Evolutionary conservation across 2,797 vertebrate species (phyloP).

Genomic region (Knipowitschia caucasica): DNA sequence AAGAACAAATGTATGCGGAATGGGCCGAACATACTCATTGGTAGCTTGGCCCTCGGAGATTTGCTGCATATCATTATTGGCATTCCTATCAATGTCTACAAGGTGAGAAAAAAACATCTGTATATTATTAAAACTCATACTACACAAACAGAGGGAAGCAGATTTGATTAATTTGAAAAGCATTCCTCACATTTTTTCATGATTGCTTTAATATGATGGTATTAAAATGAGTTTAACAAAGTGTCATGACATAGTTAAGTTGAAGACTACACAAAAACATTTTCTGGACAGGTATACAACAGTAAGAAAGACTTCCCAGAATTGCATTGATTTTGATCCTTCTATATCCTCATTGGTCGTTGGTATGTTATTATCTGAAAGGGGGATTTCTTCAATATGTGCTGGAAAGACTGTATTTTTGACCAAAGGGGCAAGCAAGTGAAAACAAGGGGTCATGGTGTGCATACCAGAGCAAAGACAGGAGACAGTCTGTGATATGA

Average conservation of each 20-base stretch:
- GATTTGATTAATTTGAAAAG: not conserved
- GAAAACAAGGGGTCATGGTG: conserved; percentile 45
- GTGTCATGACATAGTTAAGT: conserved; percentile 4
- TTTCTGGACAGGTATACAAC: not conserved
- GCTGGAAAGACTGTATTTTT: conserved; percentile 44
- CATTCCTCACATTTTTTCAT: not conserved
- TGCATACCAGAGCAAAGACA: conserved; percentile 49
- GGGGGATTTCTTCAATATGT: conserved; percentile 16
- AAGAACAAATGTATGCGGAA: conserved; percentile 98
- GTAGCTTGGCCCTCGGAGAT: conserved; percentile 92
- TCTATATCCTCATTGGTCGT: conserved; percentile 46
- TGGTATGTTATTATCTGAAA: conserved; percentile 49
- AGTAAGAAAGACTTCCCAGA: conserved; percentile 7
- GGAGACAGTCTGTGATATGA: conserved; percentile 23
- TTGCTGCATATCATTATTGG: conserved; percentile 91
- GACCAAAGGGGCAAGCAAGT: conserved; percentile 42
- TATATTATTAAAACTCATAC: too few relatives aligned
- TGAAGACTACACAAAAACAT: not conserved
- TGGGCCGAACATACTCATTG: conserved; percentile 93
- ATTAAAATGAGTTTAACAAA: not conserved
- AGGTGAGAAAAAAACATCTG: conserved; percentile 79
- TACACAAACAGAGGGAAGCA: not conserved
- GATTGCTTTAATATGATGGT: not conserved
- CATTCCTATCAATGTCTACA: conserved; percentile 93
- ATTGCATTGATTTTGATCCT: conserved; percentile 40